Percentiles rank a stretch among this genome's conserved stretches.
These are phyloP conservation scores for Botia almorhae DNA, from an alignment of 2,797 vertebrate species.

Conservation along the genomic window DNA sequence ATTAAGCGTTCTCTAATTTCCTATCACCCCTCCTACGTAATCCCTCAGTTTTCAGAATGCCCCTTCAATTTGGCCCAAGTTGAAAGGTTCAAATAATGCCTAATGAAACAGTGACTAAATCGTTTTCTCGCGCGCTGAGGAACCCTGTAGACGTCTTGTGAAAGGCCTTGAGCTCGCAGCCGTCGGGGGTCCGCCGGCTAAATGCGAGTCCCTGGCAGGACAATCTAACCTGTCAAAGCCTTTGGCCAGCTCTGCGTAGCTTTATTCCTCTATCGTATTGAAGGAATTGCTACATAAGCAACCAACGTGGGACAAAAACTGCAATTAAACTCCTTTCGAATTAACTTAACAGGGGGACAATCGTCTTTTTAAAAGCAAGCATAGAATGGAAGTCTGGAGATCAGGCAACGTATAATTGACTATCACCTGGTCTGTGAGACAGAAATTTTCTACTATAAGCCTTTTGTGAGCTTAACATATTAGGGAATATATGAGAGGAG, in stretches of 20 bases:
- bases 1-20: constrained; percentile 98
- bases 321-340: constrained; percentile 87
- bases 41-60: constrained; percentile 89
- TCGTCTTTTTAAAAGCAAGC: constrained; percentile 74
- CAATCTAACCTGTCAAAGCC: constrained; percentile 84
- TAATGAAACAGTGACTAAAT: constrained; percentile 98
- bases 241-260: constrained; percentile 76
- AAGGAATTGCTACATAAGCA: constrained; percentile 81
- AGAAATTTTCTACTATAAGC: constrained; percentile 49
- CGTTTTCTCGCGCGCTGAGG: constrained; percentile 81
- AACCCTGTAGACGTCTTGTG: constrained; percentile 84
- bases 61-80: constrained; percentile 96
- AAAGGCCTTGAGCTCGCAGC: constrained; percentile 81
- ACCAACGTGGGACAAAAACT: constrained; percentile 83
- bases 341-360: constrained; percentile 66
- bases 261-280: constrained; percentile 72
- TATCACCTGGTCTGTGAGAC: constrained; percentile 63
- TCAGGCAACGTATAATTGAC: constrained; percentile 60
- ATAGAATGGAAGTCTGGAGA: constrained; percentile 73
- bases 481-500: constrained; percentile 48
- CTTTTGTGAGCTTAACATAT: constrained; percentile 71
- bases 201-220: constrained; percentile 79
- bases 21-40: constrained; percentile 93
- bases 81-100: constrained; percentile 98
- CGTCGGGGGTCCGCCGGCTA: constrained; percentile 75